These are phyloP conservation scores for Folsomia manolachei DNA, from an alignment of 2,888 invertebrate species.

Conservation along the genomic window DNA sequence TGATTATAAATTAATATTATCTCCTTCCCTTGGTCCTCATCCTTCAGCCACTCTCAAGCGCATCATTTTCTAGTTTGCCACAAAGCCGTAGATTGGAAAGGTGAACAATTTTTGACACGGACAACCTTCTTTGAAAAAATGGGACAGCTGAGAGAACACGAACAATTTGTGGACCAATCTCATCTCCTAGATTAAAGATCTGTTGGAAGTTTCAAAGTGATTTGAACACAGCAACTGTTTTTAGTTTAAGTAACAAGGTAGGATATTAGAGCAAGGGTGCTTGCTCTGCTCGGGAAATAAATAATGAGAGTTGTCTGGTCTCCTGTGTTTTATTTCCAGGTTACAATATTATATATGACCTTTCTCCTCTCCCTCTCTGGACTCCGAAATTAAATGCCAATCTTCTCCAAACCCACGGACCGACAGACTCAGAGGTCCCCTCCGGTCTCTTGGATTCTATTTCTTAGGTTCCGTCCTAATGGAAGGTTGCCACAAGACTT, in stretches of 20 bases:
- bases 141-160: constrained; percentile 13
- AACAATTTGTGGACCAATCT: not conserved
- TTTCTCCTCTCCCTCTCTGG: constrained; percentile 19
- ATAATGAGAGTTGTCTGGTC: constrained; percentile 34
- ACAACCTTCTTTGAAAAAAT: no score
- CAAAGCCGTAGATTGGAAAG: no score
- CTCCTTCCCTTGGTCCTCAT: no score
- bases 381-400: constrained; percentile 34
- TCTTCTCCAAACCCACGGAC: constrained; percentile 19
- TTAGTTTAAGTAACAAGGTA: not conserved
- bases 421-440: constrained; percentile 20
- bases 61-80: no score
- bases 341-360: constrained; percentile 25
- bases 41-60: no score
- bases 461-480: no score
- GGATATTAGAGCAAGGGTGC: constrained; percentile 27
- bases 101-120: not conserved
- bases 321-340: constrained; percentile 18
- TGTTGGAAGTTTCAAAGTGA: not conserved
- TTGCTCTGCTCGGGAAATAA: constrained; percentile 35
- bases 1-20: no score
- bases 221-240: no score
- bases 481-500: no score
- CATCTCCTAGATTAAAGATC: not conserved
- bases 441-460: constrained; percentile 22